These are phyloP conservation scores for Papilio glaucus DNA, from an alignment of 1,140 invertebrate species.

Conservation along the genomic window DNA sequence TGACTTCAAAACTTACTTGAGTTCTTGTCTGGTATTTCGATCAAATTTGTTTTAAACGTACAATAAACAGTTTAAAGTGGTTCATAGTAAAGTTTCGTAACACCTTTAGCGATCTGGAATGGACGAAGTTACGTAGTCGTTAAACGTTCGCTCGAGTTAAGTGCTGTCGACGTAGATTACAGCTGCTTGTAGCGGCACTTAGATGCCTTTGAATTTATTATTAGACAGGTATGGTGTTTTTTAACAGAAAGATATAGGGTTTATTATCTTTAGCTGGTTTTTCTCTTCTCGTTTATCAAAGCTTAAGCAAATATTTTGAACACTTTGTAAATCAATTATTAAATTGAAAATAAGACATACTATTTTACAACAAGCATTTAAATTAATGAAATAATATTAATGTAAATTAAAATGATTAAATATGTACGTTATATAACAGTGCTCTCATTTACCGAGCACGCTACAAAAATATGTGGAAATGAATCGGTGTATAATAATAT, in stretches of 20 bases:
- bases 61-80: slow-evolving; percentile 21
- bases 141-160: slow-evolving; percentile 26
- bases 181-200: slow-evolving; percentile 5
- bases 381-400: neutral
- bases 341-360: neutral
- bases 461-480: slow-evolving; percentile 5
- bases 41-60: slow-evolving; percentile 9
- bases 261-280: neutral
- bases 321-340: too few species aligned
- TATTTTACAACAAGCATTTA: neutral
- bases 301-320: too few species aligned
- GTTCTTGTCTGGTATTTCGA: neutral
- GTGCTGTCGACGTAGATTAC: slow-evolving; percentile 28
- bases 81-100: slow-evolving; percentile 18
- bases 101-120: slow-evolving; percentile 30
- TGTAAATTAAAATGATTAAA: slow-evolving; percentile 4
- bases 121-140: slow-evolving; percentile 25
- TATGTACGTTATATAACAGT: neutral
- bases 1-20: neutral
- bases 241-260: neutral
- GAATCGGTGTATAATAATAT: slow-evolving; percentile 22
- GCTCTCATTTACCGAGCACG: neutral
- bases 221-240: neutral
- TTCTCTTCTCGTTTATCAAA: neutral
- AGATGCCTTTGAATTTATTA: slow-evolving; percentile 22